Evolutionary conservation across 2,888 invertebrate genomes (phyloP).

Genomic region (Calameuta filiformis): DNA sequence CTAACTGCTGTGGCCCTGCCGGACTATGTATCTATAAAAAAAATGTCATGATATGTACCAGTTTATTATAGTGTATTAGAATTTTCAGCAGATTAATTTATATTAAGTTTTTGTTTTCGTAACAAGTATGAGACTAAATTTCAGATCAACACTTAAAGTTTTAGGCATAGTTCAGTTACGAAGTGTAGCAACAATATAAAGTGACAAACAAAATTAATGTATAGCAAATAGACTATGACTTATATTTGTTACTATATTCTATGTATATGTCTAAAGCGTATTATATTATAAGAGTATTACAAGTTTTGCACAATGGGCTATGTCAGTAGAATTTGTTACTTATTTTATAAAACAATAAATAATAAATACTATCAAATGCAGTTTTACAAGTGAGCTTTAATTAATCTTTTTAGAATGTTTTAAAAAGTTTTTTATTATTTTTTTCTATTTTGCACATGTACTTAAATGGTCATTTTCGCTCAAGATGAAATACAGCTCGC

Average conservation of each 20-base stretch:
- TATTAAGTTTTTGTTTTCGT: too few species aligned
- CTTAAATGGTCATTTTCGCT: not conserved
- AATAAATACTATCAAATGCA: not conserved
- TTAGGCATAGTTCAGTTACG: too few species aligned
- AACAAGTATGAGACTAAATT: too few species aligned
- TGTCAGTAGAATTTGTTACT: not conserved
- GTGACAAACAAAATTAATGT: not conserved
- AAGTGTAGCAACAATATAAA: too few species aligned
- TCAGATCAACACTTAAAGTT: too few species aligned
- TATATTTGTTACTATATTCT: too few species aligned
- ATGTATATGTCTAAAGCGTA: too few species aligned
- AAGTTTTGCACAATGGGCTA: too few species aligned
- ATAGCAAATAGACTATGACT: not conserved
- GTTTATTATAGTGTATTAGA: not conserved
- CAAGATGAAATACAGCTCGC: not conserved
- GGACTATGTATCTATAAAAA: slow-evolving; percentile 57
- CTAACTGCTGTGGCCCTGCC: slow-evolving; percentile 59
- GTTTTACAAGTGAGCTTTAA: not conserved
- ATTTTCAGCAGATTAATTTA: too few species aligned
- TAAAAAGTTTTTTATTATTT: too few species aligned
- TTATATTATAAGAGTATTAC: too few species aligned
- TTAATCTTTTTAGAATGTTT: not conserved
- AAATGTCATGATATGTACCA: not conserved
- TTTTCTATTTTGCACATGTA: too few species aligned
- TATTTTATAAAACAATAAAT: not conserved